Percentiles rank a stretch among this genome's conserved stretches.
Conservation (phyloP, 2,797 vertebrate species). For the Mycteria americana region DNA sequence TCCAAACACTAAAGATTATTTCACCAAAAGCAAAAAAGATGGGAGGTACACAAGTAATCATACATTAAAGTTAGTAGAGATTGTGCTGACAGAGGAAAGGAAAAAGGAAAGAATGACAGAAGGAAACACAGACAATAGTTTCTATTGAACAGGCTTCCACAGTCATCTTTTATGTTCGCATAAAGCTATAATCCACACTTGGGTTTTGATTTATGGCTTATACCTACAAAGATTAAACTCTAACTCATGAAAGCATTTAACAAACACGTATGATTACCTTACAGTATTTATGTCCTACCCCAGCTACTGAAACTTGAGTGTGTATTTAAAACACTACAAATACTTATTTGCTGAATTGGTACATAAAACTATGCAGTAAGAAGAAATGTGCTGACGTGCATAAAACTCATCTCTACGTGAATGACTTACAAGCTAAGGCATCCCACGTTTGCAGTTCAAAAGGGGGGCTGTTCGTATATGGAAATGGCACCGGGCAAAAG, state of each 20-base stretch:
- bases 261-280: background rate
- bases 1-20: background rate
- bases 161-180: background rate
- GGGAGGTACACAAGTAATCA: background rate
- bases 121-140: background rate
- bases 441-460: background rate
- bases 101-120: background rate
- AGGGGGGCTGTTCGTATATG: fast-evolving
- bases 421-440: background rate
- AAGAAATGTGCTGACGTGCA: background rate
- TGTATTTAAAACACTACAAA: background rate
- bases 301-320: background rate
- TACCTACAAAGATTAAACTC: background rate
- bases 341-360: background rate
- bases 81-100: background rate
- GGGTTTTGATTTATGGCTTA: background rate
- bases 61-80: background rate
- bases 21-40: background rate
- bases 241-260: background rate
- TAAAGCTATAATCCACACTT: background rate
- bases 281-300: background rate
- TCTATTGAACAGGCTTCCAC: background rate
- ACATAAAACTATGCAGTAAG: background rate
- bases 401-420: background rate
- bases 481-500: fast-evolving